Conservation (phyloP, 2,888 invertebrate genomes). For the Chirona hameri region DNA sequence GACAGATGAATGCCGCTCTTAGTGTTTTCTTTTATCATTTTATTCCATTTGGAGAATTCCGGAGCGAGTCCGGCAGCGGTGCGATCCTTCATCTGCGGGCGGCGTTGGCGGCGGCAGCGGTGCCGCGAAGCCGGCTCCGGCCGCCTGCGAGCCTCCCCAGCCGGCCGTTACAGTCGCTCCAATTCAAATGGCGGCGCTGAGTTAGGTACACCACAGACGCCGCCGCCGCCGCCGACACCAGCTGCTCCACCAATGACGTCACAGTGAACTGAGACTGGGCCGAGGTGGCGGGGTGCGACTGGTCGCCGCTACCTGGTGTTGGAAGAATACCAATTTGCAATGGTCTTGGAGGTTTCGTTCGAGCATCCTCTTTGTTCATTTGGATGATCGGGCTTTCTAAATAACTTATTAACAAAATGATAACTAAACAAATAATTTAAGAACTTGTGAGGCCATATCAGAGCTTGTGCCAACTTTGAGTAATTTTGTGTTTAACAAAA, state of each 20-base stretch:
- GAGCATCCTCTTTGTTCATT: too few species aligned
- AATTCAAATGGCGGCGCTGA: neutral
- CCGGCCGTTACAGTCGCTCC: neutral
- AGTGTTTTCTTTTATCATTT: constrained; percentile 22
- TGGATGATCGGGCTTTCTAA: too few species aligned
- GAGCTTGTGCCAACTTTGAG: too few species aligned
- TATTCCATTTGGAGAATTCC: constrained; percentile 23
- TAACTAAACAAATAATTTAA: too few species aligned
- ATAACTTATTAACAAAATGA: too few species aligned
- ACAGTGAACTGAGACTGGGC: too few species aligned
- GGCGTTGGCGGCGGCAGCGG: neutral
- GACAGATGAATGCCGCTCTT: neutral
- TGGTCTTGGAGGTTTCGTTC: too few species aligned
- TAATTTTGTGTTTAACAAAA: too few species aligned
- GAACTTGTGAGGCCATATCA: too few species aligned
- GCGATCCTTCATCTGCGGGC: neutral
- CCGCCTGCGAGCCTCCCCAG: neutral
- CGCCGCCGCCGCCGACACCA: neutral
- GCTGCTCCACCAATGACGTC: neutral
- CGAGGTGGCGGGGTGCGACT: too few species aligned
- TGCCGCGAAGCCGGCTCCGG: neutral
- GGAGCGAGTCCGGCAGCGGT: neutral
- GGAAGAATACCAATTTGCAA: too few species aligned
- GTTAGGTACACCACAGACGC: neutral
- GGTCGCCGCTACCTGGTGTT: too few species aligned